Evolutionary conservation across 2,113 vertebrate genomes (phyloP), one percentile per base, ranked within the genome.

Genomic region (Coracopsis vasa): DNA sequence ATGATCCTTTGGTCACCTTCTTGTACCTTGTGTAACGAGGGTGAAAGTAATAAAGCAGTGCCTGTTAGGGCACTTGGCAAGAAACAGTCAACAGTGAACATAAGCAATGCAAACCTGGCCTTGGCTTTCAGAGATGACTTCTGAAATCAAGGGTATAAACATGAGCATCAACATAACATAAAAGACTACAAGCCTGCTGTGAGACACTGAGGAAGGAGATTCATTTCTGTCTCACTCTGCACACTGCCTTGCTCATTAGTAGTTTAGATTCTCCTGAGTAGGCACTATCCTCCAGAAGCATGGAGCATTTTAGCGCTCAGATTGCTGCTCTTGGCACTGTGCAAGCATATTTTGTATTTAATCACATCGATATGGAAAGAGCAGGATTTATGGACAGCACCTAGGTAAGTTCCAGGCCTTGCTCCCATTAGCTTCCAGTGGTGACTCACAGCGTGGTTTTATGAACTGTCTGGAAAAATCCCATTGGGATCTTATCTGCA

Each of bases 381-480:
- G 42, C 1, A 67, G 72, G 60, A 84, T 86, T 96, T 95, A 95
- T 86, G 73, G 94, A 37, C 92, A 78, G 89, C 73, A 89, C 54
- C 77, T 54, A 77, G 75, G 44, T 73, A 95, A 95, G 64, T 89
- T 95, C 86, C 82, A 95, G 95, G 88, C 85, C 86, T 80, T 64
- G 19, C 66, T 92, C 85, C 82, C 80, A 66, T 83, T 60, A 71
- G 67, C 73, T 79, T 82, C 71, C 90, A 95, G 85, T 2, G 37
- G 71, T 92, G 81, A 91, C 93, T 92, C 78, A 75, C 58, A 24
- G 18, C 10, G 10, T 25, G 44, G 24, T 88, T 96, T 90, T 88
- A 94, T 60, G 88, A 94, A 86, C 66, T 84, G 92, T 6, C 72
- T 95, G 88, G 54, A 90, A 93, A 96, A 95, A 88, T 47, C 75